Evolutionary conservation across 1,140 invertebrate genomes (phyloP), one percentile per base, ranked within the genome.

Genomic region (Brachionus calyciflorus): DNA sequence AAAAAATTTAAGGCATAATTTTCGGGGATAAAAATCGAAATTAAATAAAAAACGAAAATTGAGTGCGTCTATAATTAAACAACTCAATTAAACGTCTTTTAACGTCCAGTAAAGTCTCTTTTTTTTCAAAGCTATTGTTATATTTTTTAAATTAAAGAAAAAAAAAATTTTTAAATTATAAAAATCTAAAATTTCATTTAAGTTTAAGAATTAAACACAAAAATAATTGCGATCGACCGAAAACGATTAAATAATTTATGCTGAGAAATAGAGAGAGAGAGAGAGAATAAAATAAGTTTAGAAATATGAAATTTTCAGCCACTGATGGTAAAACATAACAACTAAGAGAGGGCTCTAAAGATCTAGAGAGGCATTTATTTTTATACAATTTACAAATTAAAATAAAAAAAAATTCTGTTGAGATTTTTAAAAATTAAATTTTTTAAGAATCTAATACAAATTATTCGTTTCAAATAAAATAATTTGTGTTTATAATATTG

Each of bases 401-500:
- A 3, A 55, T 26, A 26, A 14, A 60, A 41, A 30, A 28, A 60
- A 28, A 60, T 60, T 60, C 28, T 33, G 19, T 37, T 37, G 33
- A 60, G n/a, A 60, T 9, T 28, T 7, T 19, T 60, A 33, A 60
- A 33, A 60, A 60, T 33, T 33, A 1, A 60, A 33, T 60, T 33
- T 60, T 60, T 17, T 60, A 60, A 60, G 37, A 40, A 60, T 37
- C 30, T 37, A 60, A 40, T 60, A 60, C 33, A 60, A 60, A 60
- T 60, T 37, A 60, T 60, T 53, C 37, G 37, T 33, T 60, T 60
- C 30, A 30, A 60, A 60, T 60, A 60, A 60, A n/a, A n/a, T n/a
- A n/a, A n/a, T n/a, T n/a, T 60, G 33, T 60, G 55, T 60, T 60
- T 60, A 60, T 60, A 60, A 60, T 60, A 60, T 60, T 60, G 55